phyloP scores from a whole-genome alignment of 2,888 invertebrate genomes.

The Rhagophthalmus giganteus region DNA sequence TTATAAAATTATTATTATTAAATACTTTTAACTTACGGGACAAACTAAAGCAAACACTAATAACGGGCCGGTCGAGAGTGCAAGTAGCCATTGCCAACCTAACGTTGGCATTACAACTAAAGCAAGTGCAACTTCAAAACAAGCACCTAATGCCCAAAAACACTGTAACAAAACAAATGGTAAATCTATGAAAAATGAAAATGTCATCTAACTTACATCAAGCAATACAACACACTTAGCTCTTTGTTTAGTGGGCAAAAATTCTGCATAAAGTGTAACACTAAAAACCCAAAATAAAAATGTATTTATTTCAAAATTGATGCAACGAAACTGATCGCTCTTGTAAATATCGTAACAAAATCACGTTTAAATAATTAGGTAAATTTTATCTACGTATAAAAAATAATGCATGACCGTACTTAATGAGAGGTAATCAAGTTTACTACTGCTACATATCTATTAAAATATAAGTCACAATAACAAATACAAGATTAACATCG shows the following conservation, averaged over 20 bases:
- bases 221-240: slow-evolving; percentile 94
- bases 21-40: slow-evolving; percentile 63
- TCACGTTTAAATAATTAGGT: no score
- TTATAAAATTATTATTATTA: background rate
- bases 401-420: no score
- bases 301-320: slow-evolving; percentile 22
- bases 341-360: no score
- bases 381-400: no score
- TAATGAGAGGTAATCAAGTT: no score
- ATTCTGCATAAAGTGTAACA: slow-evolving; percentile 94
- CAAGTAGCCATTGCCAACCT: slow-evolving; percentile 90
- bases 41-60: slow-evolving; percentile 80
- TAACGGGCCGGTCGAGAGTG: slow-evolving; percentile 87
- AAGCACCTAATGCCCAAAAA: slow-evolving; percentile 96
- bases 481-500: no score
- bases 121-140: slow-evolving; percentile 89
- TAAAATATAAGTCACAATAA: no score
- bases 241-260: slow-evolving; percentile 89
- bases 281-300: slow-evolving; percentile 59
- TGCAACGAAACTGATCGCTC: no score
- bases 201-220: slow-evolving; percentile 65
- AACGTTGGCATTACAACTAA: slow-evolving; percentile 88
- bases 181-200: slow-evolving; percentile 11
- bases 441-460: no score
- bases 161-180: slow-evolving; percentile 60